phyloP scores from a whole-genome alignment of 2,888 invertebrate species.

The Phalangium opilio region DNA sequence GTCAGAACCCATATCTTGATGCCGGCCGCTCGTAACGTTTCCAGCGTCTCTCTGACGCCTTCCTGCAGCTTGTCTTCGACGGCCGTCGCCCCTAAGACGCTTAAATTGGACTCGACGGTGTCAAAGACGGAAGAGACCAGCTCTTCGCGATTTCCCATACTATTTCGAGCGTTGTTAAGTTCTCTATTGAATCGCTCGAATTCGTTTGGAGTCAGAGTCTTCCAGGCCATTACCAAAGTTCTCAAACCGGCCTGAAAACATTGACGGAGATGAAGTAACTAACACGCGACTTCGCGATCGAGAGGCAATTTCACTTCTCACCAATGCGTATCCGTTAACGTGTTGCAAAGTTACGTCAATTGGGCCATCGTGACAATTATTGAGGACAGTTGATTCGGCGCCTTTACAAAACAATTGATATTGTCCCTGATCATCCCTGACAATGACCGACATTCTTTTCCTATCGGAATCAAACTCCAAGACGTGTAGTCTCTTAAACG shows the following conservation, averaged over 20 bases:
- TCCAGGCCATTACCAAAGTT: constrained; percentile 6
- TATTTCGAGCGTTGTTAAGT: constrained; percentile 62
- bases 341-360: constrained; percentile 30
- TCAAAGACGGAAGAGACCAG: constrained; percentile 47
- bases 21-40: constrained; percentile 44
- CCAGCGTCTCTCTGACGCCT: constrained; percentile 77
- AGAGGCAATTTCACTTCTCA: too few relatives aligned
- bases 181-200: too few relatives aligned
- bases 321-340: constrained; percentile 41
- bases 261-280: constrained; percentile 3
- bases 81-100: constrained; percentile 47
- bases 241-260: constrained; percentile 9
- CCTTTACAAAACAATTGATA: constrained; percentile 65
- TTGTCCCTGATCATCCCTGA: constrained; percentile 49
- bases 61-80: constrained; percentile 44
- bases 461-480: constrained; percentile 83
- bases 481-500: constrained; percentile 40
- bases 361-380: constrained; percentile 38
- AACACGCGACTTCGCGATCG: too few relatives aligned
- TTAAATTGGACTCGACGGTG: constrained; percentile 59
- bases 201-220: background rate
- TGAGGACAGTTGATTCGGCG: constrained; percentile 60
- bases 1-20: constrained; percentile 41
- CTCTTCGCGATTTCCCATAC: constrained; percentile 63
- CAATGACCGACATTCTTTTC: constrained; percentile 88